phyloP scores from a whole-genome alignment of 1,140 invertebrate species.

The Calephelis nemesis region DNA sequence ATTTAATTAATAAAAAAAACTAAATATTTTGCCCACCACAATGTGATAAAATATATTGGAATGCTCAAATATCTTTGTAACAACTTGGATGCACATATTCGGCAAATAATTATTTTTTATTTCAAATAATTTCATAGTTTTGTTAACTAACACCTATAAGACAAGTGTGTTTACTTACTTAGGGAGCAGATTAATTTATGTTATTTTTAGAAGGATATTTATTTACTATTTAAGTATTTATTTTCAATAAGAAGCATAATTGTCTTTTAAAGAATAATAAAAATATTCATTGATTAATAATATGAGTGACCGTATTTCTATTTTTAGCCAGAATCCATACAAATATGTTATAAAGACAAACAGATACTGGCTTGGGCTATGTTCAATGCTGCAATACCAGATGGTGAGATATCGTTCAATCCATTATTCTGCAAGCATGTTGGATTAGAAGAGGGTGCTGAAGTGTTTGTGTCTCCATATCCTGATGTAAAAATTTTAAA shows the following conservation, averaged over 20 bases:
- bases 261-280: too few relatives aligned
- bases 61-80: too few relatives aligned
- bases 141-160: too few relatives aligned
- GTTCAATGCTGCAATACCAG: conserved; percentile 53
- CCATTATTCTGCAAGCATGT: conserved; percentile 56
- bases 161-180: too few relatives aligned
- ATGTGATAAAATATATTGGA: too few relatives aligned
- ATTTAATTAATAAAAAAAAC: too few relatives aligned
- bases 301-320: neutral
- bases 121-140: too few relatives aligned
- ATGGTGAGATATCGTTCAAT: conserved; percentile 65
- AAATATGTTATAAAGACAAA: conserved; percentile 60
- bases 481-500: conserved; percentile 56
- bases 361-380: conserved; percentile 64
- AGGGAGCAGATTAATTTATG: too few relatives aligned
- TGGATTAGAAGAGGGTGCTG: conserved; percentile 56
- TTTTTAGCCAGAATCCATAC: conserved; percentile 61
- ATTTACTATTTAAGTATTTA: conserved; percentile 27
- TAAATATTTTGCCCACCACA: too few relatives aligned
- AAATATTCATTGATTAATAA: too few relatives aligned
- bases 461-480: conserved; percentile 66
- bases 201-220: neutral
- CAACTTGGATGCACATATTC: too few relatives aligned
- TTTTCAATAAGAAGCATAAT: neutral
- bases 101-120: too few relatives aligned